A percentile compares a stretch with the other conserved stretches of the same genome.
Conservation (phyloP, 2,888 invertebrate species). For the Cephus sareptanus region DNA sequence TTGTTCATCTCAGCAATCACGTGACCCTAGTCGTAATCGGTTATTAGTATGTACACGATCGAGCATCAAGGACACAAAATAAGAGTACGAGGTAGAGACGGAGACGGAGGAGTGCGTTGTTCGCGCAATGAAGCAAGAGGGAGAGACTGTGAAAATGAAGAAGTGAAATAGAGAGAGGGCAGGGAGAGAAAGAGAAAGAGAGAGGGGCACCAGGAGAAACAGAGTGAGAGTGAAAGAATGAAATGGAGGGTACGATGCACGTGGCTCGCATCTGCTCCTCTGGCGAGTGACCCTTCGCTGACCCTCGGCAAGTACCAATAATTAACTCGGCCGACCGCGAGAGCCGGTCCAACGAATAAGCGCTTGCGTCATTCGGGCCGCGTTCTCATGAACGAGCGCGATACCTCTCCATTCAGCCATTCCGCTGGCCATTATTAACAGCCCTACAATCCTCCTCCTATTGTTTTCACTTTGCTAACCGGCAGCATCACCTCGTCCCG, state of each 20-base stretch:
- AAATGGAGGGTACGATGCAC: slow-evolving; percentile 42
- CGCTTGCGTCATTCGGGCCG: slow-evolving; percentile 38
- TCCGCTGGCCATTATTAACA: not conserved
- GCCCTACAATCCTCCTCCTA: not conserved
- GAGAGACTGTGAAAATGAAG: not conserved
- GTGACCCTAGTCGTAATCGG: not conserved
- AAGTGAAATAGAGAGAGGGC: not conserved
- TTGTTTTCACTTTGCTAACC: not conserved
- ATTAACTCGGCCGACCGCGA: slow-evolving; percentile 48
- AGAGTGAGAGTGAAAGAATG: slow-evolving; percentile 12
- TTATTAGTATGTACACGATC: not conserved
- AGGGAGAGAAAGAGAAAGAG: slow-evolving; percentile 7
- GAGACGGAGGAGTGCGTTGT: not conserved
- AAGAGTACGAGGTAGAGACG: not conserved
- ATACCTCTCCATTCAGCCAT: not conserved
- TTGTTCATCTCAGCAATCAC: not conserved
- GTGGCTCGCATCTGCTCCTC: slow-evolving; percentile 59
- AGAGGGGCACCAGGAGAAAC: slow-evolving; percentile 6
- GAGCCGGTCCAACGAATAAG: not conserved
- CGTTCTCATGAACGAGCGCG: slow-evolving; percentile 28
- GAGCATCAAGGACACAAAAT: not conserved
- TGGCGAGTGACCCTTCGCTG: slow-evolving; percentile 51
- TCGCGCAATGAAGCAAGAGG: not conserved
- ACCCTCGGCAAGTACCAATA: slow-evolving; percentile 62
- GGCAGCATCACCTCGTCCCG: slow-evolving; percentile 3